Base-by-base conservation (phyloP, 1,140 invertebrate genomes). In the Chionoecetes opilio region DNA sequence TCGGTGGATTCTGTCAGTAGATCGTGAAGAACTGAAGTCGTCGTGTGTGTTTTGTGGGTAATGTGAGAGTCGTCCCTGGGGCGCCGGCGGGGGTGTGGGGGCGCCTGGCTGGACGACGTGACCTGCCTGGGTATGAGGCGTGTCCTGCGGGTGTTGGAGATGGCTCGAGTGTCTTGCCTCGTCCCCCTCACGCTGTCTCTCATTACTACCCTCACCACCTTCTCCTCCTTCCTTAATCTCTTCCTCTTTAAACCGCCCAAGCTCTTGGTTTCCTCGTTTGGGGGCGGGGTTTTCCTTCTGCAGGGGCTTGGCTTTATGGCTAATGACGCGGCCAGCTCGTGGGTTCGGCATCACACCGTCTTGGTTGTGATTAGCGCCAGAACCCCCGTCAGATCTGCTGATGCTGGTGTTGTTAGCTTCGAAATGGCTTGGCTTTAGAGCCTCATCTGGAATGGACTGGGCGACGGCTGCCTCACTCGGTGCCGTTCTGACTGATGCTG, bases 321-420 rank as follows among this genome's bases (percentile, higher is more conserved):
- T 91, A 94, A 84, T 94, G 75, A 88, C 41, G 46, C 34, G 53
- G 87, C 34, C 63, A 82, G 31, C 86, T 82, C 63, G 86, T 21
- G 87, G 87, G 63, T 94, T 38, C 87, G 53, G 86, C 63, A 89
- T 93, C 85, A 94, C 34, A 32, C 29, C 46, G 35, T 94, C 90
- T 88, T 95, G 90, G 86, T 63, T 92, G 63, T 95, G 94, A 92
- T 94, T 94, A 94, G 82, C 90, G 41, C 37, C 63, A 63, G 82
- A 87, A 38, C 85, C 90, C 82, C 82, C 37, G 84, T n/a, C 41
- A 93, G 90, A 87, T 90, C 29, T 46, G 21, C 46, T 34, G 35
- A 95, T 29, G 90, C 75, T 86, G 85, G 90, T 92, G 82, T 95
- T 95, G 92, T 95, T 92, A 91, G 46, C 82, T 6, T 31, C 93